Base-by-base conservation (phyloP, 2,113 vertebrate genomes). In the Xiphorhynchus elegans region DNA sequence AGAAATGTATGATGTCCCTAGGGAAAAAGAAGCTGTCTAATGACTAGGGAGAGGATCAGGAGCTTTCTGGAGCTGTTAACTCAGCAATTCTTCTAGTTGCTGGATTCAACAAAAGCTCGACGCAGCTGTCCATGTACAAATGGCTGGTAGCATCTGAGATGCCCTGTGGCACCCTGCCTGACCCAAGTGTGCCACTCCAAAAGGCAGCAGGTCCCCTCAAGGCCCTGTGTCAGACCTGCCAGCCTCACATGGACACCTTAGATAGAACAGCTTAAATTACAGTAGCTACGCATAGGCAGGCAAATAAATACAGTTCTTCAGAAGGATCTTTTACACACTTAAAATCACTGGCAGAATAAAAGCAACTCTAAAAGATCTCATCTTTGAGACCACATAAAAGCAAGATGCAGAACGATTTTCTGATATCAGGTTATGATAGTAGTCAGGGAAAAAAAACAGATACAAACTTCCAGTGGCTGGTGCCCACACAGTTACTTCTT, bases 91-190 rank as follows among this genome's bases (percentile, higher is more conserved):
- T 76, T 86, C 18, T 31, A 0, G 0, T 24, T 74, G 31, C 59
- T 70, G 39, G 19, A 31, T 26, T 49, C 37, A 39, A 9, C 8
- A 53, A 73, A n/a, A n/a, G 37, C 42, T 73, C 62, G 60, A 17
- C 31, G 53, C 6, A 62, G 59, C n/a, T 90, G 29, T 17, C 21
- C 18, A 29, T 0, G 0, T 31, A 13, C 11, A 31, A 20, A 17
- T 31, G 11, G 8, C 10, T 64, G 31, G n/a, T 70, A 52, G 42
- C 52, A 87, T 12, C 64, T 42, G 76, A 42, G 33, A 37, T 67
- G 52, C 42, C 62, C 62, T 64, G 2, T 31, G 44, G 35, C 31
- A 68, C 16, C 52, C 24, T 76, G 44, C 21, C 55, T 91, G 64
- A 53, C 9, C 5, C 15, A 13, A 24, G 5, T 11, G 31, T 58